Evolutionary conservation across 2,113 vertebrate genomes (phyloP).

Genomic region (Oenanthe oenanthe): DNA sequence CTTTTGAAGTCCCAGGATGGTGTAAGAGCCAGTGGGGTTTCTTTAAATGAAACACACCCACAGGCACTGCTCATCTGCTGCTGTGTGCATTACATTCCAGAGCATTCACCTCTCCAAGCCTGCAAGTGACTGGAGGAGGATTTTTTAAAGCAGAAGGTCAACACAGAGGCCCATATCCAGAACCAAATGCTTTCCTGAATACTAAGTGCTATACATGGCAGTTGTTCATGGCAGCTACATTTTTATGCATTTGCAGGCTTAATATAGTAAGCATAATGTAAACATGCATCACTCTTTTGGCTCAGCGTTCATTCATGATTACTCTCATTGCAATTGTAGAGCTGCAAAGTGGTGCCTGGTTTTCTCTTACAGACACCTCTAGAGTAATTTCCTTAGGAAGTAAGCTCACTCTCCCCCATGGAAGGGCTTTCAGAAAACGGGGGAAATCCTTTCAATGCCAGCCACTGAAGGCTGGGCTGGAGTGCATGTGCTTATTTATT

Average conservation of each 20-base stretch:
- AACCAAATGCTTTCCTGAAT: background rate
- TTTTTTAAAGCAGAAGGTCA: background rate
- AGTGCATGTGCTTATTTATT: background rate
- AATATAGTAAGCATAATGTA: conserved; percentile 69
- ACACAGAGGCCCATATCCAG: background rate
- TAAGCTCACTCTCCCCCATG: conserved; percentile 73
- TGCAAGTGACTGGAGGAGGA: background rate
- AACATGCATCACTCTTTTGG: conserved; percentile 68
- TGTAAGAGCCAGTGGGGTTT: background rate
- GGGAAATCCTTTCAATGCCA: conserved; percentile 52
- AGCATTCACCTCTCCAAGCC: background rate
- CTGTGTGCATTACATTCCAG: background rate
- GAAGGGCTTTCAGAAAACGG: conserved; percentile 56
- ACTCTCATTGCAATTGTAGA: conserved; percentile 52
- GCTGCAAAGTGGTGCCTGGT: conserved; percentile 59
- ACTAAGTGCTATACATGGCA: background rate
- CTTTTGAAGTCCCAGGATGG: background rate
- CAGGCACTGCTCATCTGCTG: background rate
- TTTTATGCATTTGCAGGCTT: conserved; percentile 36
- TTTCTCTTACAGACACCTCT: conserved; percentile 74
- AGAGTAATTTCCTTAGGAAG: conserved; percentile 77
- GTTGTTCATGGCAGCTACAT: conserved; percentile 18
- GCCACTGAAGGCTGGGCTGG: background rate
- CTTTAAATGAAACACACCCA: background rate
- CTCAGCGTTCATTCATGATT: conserved; percentile 59